Evolutionary conservation across 2,888 invertebrate species (phyloP).

Genomic region (Antheraea yamamai): DNA sequence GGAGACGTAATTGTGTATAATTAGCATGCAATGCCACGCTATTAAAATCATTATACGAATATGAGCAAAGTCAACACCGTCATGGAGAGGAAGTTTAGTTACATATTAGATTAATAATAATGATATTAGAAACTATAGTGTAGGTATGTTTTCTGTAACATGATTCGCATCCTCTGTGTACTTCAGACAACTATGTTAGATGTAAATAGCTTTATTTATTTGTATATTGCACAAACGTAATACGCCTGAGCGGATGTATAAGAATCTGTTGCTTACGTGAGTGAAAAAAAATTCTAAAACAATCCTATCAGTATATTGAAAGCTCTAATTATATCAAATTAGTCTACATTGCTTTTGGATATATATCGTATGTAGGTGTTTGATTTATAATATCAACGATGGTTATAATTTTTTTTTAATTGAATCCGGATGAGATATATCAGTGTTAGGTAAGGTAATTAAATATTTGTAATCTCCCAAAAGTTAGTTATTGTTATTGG

Average conservation of each 20-base stretch:
- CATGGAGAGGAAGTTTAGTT: neutral
- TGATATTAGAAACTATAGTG: neutral
- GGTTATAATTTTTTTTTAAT: neutral
- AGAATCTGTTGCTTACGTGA: slow-evolving; percentile 9
- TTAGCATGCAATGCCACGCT: neutral
- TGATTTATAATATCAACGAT: neutral
- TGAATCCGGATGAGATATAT: neutral
- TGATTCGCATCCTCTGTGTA: neutral
- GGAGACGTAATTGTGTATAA: neutral
- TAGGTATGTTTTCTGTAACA: neutral
- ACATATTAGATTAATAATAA: neutral
- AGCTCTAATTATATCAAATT: neutral
- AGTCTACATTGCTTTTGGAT: neutral
- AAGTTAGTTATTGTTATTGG: neutral
- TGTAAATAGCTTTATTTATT: slow-evolving; percentile 15
- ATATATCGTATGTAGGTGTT: slow-evolving; percentile 1
- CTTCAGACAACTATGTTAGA: slow-evolving; percentile 4
- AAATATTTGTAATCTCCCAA: neutral
- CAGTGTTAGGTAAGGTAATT: neutral
- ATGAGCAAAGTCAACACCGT: neutral
- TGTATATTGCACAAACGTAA: slow-evolving; percentile 12
- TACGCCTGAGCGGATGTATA: slow-evolving; percentile 13
- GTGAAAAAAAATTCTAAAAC: neutral
- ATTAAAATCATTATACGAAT: neutral
- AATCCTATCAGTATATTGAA: neutral